phyloP scores from a whole-genome alignment of 2,113 vertebrate genomes.

The Gallinago media region DNA sequence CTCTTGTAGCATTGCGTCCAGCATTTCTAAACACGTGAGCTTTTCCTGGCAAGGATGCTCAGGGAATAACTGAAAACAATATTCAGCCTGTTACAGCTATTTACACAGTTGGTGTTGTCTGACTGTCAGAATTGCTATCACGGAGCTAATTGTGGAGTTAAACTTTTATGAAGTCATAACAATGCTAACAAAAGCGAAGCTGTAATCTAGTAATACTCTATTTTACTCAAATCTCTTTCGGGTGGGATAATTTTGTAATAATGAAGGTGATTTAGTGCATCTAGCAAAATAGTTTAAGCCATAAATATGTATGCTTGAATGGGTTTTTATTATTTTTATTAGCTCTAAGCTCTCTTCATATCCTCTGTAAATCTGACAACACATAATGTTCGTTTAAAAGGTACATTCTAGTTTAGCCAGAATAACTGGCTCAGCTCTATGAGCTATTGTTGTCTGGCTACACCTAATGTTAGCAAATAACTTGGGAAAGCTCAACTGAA shows the following conservation, averaged over 20 bases:
- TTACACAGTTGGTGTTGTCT: not conserved
- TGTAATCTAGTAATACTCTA: not conserved
- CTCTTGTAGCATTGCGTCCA: not conserved
- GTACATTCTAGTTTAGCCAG: not conserved
- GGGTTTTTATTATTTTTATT: slow-evolving; percentile 32
- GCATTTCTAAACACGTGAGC: not conserved
- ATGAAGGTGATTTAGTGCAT: not conserved
- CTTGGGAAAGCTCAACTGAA: slow-evolving; percentile 23
- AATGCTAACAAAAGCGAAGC: not conserved
- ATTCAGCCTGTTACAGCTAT: not conserved
- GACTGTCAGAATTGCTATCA: slow-evolving; percentile 2
- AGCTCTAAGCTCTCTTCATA: not conserved
- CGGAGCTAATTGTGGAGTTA: slow-evolving; percentile 14
- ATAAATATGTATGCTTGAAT: slow-evolving; percentile 2
- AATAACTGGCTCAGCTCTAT: slow-evolving; percentile 28
- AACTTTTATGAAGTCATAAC: slow-evolving; percentile 9
- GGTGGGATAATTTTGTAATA: not conserved
- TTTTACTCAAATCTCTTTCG: not conserved
- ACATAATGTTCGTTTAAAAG: not conserved
- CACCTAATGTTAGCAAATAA: slow-evolving; percentile 55
- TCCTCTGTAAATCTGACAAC: slow-evolving; percentile 3
- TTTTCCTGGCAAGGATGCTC: not conserved
- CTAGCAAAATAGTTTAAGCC: slow-evolving; percentile 2
- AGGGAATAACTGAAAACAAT: not conserved
- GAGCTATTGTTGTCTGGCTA: slow-evolving; percentile 23